phyloP scores from a whole-genome alignment of 1,140 invertebrate genomes.

The Zaprionus africanus region DNA sequence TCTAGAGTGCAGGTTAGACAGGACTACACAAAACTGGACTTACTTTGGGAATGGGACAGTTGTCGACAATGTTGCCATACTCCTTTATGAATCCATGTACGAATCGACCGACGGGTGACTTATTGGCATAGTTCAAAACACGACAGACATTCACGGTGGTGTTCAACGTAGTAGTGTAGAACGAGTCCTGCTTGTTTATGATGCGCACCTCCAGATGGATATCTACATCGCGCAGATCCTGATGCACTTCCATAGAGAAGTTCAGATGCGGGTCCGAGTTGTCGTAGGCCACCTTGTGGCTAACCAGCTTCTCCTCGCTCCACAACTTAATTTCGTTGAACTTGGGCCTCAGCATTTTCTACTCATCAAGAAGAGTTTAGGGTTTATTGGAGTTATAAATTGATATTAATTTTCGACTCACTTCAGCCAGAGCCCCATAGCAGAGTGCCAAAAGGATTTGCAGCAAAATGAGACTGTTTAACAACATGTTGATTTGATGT shows the following conservation, averaged over 20 bases:
- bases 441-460: conserved; percentile 53
- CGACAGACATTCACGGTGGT: conserved; percentile 74
- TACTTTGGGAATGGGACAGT: conserved; percentile 74
- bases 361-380: background rate
- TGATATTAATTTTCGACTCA: conserved; percentile 24
- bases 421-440: conserved; percentile 52
- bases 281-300: conserved; percentile 70
- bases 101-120: conserved; percentile 72
- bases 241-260: conserved; percentile 70
- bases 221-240: conserved; percentile 67
- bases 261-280: conserved; percentile 74
- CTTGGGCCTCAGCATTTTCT: conserved; percentile 81
- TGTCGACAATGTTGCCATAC: conserved; percentile 72
- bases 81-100: conserved; percentile 67
- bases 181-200: conserved; percentile 63
- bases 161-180: conserved; percentile 61
- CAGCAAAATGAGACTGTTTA: conserved; percentile 40
- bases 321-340: conserved; percentile 72
- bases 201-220: conserved; percentile 63
- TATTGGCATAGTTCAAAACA: conserved; percentile 58
- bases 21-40: conserved; percentile 6
- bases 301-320: conserved; percentile 74
- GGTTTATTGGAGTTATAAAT: background rate
- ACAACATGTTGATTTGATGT: conserved; percentile 49
- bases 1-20: conserved; percentile 19